Percentiles rank a stretch among this genome's conserved stretches.
Conservation (phyloP, 2,113 vertebrate species). For the Eulemur macaco region DNA sequence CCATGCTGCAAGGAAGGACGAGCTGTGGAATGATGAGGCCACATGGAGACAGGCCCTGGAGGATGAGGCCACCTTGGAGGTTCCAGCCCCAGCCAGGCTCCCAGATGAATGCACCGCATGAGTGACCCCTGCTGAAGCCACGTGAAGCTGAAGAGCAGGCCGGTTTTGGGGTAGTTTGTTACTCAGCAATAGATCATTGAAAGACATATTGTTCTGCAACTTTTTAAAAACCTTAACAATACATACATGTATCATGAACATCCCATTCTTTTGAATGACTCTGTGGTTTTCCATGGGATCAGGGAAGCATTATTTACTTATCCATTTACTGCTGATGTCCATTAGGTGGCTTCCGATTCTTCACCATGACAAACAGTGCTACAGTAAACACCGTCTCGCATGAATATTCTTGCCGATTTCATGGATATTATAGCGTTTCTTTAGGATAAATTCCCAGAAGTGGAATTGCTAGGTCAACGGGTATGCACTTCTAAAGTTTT, state of each 20-base stretch:
- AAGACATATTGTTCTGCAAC: neutral
- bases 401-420: neutral
- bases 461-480: neutral
- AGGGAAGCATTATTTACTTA: neutral
- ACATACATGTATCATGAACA: neutral
- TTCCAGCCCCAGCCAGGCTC: neutral
- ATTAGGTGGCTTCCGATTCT: neutral
- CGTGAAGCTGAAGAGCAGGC: neutral
- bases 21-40: no score
- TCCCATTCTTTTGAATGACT: neutral
- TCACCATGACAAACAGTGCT: neutral
- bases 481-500: neutral
- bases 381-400: neutral
- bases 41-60: rapidly evolving
- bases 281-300: neutral
- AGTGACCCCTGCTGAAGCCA: neutral
- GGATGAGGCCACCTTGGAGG: neutral
- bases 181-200: neutral
- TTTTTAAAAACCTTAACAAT: neutral
- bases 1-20: neutral
- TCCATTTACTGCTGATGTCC: neutral
- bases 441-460: neutral
- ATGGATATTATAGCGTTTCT: neutral
- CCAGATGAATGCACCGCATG: neutral
- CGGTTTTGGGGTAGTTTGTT: neutral